Evolutionary conservation across 2,888 invertebrate species (phyloP), one percentile per base, ranked within the genome.

Genomic region (Lysandra bellargus): DNA sequence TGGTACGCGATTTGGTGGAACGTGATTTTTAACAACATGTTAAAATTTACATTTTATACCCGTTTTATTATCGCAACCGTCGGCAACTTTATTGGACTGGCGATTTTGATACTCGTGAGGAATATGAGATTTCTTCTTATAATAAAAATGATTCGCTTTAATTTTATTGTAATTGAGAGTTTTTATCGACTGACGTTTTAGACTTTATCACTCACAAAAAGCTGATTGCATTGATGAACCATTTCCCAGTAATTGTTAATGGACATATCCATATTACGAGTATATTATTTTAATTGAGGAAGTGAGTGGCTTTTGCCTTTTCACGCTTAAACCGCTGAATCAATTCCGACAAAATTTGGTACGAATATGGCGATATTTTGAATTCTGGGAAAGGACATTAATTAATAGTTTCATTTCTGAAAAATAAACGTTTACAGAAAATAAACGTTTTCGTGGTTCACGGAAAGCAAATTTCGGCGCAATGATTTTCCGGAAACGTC

Each of bases 21-120:
- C 89, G 91, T 90, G 91, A 90, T 91, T 91, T 57, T 92, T 91
- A 90, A 91, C 89, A 89, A 87, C 87, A 88, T 87, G 88, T 89
- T 88, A 89, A 86, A 90, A 91, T 90, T 91, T 88, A 86, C 89
- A 90, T 92, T 91, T 91, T 90, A 88, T 89, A 88, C 83, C 86
- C 83, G 83, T 85, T 90, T 90, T 90, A 89, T 86, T 84, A 85
- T 83, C 79, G 76, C 80, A 81, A 82, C 82, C 84, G 79, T 81
- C 77, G 78, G 83, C 81, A 83, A 83, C 79, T 83, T 82, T 84
- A 84, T 84, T 83, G 84, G 82, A 74, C 57, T 53, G 76, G 76
- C 76, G 76, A 76, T 76, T 76, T 76, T 57, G 53, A 33, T 76
- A 76, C 69, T 72, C 72, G 78, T 69, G 53, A 23, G 78, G 72